Evolutionary conservation across 1,140 invertebrate species (phyloP).

Genomic region (Drosophila rhopaloa): DNA sequence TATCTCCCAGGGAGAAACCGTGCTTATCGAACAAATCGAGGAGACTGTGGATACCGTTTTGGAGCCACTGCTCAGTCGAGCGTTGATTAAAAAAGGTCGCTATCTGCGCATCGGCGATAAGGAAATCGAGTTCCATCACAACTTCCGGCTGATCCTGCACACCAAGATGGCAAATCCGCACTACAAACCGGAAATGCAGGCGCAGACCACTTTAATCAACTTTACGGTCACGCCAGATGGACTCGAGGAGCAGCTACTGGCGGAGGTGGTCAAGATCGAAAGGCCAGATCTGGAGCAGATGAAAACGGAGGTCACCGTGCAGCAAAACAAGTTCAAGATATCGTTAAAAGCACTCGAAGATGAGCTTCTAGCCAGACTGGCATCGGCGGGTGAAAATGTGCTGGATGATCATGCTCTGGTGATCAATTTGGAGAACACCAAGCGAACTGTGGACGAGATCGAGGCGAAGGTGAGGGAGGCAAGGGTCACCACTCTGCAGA

Average conservation of each 20-base stretch:
- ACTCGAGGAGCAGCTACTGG: conserved; percentile 96
- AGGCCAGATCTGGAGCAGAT: conserved; percentile 95
- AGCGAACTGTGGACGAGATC: conserved; percentile 96
- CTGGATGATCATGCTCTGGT: conserved; percentile 95
- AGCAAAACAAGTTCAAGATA: conserved; percentile 98
- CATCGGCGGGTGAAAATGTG: conserved; percentile 95
- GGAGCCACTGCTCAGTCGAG: conserved; percentile 94
- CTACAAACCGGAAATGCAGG: conserved; percentile 98
- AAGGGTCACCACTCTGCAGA: conserved; percentile 93
- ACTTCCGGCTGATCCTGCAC: conserved; percentile 95
- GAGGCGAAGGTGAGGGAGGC: conserved; percentile 94
- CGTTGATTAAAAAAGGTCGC: conserved; percentile 94
- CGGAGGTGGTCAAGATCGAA: conserved; percentile 97
- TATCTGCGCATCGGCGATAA: conserved; percentile 93
- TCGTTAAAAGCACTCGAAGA: conserved; percentile 96
- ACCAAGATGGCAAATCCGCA: conserved; percentile 98
- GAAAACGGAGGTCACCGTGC: conserved; percentile 92
- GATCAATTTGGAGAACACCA: conserved; percentile 97
- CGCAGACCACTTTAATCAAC: conserved; percentile 97
- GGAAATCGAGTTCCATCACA: conserved; percentile 94
- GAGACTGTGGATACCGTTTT: conserved; percentile 96
- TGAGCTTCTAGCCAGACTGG: conserved; percentile 92
- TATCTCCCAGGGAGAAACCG: conserved; percentile 90
- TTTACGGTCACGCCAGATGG: conserved; percentile 97
- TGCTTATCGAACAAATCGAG: conserved; percentile 96